These are phyloP conservation scores for Scomber japonicus DNA, from an alignment of 2,113 vertebrate genomes.

Conservation along the genomic window DNA sequence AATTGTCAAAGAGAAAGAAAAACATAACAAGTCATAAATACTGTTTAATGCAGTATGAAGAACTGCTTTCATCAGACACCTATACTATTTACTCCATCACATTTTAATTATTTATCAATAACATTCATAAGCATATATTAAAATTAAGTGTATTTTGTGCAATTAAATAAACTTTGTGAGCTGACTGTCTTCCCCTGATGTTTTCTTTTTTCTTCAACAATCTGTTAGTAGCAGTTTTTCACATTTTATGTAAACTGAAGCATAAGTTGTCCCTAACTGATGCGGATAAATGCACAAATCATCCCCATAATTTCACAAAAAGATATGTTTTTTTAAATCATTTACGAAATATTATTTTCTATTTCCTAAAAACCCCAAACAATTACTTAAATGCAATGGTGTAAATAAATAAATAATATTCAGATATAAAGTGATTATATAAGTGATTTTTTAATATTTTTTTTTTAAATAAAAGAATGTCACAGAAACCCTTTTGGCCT, in stretches of 20 bases:
- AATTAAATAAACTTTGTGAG: not conserved
- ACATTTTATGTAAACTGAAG: conserved; percentile 27
- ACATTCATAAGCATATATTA: not conserved
- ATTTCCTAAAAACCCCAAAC: not conserved
- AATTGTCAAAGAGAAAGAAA: not conserved
- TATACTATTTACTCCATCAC: conserved; percentile 4
- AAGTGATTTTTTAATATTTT: not conserved
- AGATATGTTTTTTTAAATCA: not conserved
- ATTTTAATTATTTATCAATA: not conserved
- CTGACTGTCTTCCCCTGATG: not conserved
- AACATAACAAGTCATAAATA: not conserved
- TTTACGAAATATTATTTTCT: not conserved
- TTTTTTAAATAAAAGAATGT: conserved; percentile 10
- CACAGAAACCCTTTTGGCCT: conserved; percentile 46
- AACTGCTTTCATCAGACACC: not conserved
- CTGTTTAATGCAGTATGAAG: not conserved
- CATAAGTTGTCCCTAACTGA: conserved; percentile 33
- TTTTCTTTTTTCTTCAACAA: not conserved
- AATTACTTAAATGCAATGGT: not conserved
- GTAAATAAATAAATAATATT: not conserved
- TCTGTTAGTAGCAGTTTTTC: not conserved
- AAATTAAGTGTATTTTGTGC: not conserved
- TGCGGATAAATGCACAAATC: conserved; percentile 18
- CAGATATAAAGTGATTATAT: not conserved
- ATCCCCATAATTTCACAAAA: conserved; percentile 14